Conservation (phyloP, 1,140 invertebrate genomes). For the Drosophila albomicans region DNA sequence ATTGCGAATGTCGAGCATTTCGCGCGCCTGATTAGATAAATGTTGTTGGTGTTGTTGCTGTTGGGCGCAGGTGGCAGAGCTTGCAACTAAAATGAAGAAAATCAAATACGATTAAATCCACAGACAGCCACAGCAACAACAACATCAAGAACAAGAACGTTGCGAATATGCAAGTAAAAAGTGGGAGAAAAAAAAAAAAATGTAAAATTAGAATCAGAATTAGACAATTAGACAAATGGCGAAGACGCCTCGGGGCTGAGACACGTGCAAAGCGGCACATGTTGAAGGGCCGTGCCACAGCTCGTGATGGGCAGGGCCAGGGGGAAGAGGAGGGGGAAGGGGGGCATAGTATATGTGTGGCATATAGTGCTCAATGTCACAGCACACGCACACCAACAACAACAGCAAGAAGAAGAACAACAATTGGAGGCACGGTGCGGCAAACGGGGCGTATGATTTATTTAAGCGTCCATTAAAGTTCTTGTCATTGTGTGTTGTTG, state of each 20-base stretch:
- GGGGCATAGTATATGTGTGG: conserved; percentile 2
- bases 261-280: conserved; percentile 54
- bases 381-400: conserved; percentile 16
- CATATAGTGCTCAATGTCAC: conserved; percentile 68
- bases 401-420: background rate
- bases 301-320: too few species aligned
- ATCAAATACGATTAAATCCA: conserved; percentile 60
- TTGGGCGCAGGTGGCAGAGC: background rate
- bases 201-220: conserved; percentile 70
- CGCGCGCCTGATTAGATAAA: conserved; percentile 72
- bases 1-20: conserved; percentile 59
- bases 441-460: conserved; percentile 75
- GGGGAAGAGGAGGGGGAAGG: background rate
- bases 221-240: conserved; percentile 76
- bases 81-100: conserved; percentile 6
- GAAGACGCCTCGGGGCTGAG: conserved; percentile 26
- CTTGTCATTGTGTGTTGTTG: conserved; percentile 53
- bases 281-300: conserved; percentile 10
- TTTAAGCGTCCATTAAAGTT: conserved; percentile 75
- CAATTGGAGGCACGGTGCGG: conserved; percentile 20
- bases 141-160: conserved; percentile 11
- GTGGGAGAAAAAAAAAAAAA: conserved; percentile 48
- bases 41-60: background rate
- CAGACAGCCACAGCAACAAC: conserved; percentile 26
- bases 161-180: conserved; percentile 24